Conservation (phyloP, 1,140 invertebrate species). For the Proales similis region DNA sequence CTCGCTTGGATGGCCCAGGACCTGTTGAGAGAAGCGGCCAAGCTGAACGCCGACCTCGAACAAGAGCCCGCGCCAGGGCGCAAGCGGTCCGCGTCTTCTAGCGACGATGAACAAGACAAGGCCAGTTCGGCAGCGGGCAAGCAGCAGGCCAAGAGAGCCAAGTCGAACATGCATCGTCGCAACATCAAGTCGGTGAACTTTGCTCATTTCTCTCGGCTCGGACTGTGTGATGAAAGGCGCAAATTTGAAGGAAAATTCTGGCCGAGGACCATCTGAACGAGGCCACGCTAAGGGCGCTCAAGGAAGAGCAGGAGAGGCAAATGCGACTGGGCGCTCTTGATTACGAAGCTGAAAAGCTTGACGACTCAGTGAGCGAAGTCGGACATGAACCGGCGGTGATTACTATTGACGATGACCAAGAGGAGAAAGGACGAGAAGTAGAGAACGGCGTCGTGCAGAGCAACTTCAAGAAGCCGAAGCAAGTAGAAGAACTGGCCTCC, state of each 20-base stretch:
- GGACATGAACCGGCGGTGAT: neutral
- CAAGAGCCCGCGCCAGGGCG: no score
- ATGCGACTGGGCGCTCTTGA: slow-evolving; percentile 8
- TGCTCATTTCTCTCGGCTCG: no score
- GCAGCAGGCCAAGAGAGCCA: no score
- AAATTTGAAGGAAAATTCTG: slow-evolving; percentile 31
- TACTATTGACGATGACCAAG: neutral
- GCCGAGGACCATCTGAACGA: slow-evolving; percentile 21
- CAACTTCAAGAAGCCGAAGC: neutral
- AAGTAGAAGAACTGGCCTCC: neutral
- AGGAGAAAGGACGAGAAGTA: slow-evolving; percentile 15
- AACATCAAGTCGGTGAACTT: no score
- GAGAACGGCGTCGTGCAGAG: neutral
- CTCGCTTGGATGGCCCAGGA: slow-evolving; percentile 31
- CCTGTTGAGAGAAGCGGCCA: slow-evolving; percentile 4
- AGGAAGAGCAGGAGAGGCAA: slow-evolving; percentile 36
- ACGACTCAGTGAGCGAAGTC: neutral
- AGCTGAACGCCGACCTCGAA: no score
- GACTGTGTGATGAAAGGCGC: no score
- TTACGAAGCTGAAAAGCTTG: slow-evolving; percentile 4
- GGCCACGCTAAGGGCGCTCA: slow-evolving; percentile 11
- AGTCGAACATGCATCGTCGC: no score
- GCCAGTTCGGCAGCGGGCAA: no score
- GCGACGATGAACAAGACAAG: no score
- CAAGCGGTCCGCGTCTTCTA: no score